Evolutionary conservation across 2,797 vertebrate genomes (phyloP).

Genomic region (Falco peregrinus): DNA sequence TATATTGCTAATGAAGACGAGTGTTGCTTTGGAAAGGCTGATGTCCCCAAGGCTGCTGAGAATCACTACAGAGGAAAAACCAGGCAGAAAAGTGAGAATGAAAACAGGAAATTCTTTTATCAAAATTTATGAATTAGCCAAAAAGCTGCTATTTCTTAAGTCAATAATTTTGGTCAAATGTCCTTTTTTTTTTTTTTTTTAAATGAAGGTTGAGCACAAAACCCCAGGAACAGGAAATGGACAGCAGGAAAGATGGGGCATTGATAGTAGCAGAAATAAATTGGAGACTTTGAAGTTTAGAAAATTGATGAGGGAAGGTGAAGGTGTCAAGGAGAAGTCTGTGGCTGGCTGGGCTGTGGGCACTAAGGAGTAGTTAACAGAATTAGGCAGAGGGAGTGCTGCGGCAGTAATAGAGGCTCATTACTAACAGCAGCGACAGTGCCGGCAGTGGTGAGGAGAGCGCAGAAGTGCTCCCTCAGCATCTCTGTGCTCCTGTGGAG

Average conservation of each 20-base stretch:
- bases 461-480: neutral
- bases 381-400: neutral
- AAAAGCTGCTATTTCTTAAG: neutral
- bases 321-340: neutral
- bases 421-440: neutral
- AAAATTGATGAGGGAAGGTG: neutral
- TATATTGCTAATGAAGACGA: neutral
- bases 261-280: neutral
- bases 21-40: neutral
- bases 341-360: neutral
- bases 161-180: neutral
- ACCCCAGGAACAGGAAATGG: neutral
- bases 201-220: neutral
- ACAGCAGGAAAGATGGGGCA: neutral
- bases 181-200: neutral
- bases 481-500: neutral
- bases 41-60: neutral
- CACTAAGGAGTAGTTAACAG: fast-evolving
- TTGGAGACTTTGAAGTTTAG: neutral
- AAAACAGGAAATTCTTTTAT: neutral
- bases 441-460: neutral
- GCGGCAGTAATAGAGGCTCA: neutral
- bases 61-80: neutral
- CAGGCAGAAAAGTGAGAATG: neutral
- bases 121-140: neutral